Evolutionary conservation across 2,113 vertebrate species (phyloP).

Genomic region (Puffinus mauretanicus): DNA sequence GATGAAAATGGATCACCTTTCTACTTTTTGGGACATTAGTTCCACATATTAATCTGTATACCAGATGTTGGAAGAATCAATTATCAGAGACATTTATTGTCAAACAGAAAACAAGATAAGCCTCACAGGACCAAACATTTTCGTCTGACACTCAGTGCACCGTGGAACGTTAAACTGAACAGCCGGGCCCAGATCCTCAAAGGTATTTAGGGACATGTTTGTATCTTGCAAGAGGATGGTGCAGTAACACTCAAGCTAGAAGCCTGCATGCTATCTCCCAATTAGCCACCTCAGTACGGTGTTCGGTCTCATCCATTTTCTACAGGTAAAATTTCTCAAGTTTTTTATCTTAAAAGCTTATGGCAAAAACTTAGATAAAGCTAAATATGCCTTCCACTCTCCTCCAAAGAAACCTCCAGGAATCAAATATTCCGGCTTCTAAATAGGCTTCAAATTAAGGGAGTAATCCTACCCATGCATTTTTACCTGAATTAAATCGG

Average conservation of each 20-base stretch:
- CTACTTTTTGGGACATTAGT: neutral
- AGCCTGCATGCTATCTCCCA: neutral
- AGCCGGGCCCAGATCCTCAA: neutral
- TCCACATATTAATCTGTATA: neutral
- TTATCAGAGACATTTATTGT: neutral
- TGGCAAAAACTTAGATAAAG: neutral
- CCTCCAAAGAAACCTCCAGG: neutral
- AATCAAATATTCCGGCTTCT: neutral
- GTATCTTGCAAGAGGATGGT: neutral
- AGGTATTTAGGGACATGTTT: neutral
- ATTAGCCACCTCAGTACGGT: neutral
- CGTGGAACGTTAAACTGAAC: neutral
- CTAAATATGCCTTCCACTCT: neutral
- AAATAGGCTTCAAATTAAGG: neutral
- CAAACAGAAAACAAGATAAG: neutral
- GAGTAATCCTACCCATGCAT: neutral
- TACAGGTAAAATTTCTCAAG: neutral
- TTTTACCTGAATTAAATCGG: neutral
- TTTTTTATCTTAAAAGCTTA: neutral
- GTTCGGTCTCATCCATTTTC: neutral
- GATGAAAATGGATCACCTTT: neutral
- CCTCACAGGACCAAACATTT: neutral
- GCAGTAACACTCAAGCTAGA: neutral
- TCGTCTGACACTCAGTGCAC: neutral
- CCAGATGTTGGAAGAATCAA: neutral